These are phyloP conservation scores for Nylanderia fulva DNA, from an alignment of 1,140 invertebrate genomes.

Conservation along the genomic window DNA sequence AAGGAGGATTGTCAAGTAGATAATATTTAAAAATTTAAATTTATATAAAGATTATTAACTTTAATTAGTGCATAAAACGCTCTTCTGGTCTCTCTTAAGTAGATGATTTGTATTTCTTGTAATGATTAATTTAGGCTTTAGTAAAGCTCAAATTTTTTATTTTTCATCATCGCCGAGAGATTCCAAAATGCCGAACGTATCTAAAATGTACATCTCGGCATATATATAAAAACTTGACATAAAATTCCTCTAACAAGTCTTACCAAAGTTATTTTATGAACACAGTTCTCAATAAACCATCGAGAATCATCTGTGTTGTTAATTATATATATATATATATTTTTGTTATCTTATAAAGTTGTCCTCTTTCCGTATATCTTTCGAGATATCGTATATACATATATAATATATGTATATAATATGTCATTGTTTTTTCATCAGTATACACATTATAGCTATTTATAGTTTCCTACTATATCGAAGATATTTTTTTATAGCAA, in stretches of 20 bases:
- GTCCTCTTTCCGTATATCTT: too few species aligned
- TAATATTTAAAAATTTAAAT: conserved; percentile 17
- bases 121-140: conserved; percentile 32
- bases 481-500: too few species aligned
- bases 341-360: neutral
- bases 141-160: conserved; percentile 14
- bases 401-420: too few species aligned
- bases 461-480: too few species aligned
- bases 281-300: conserved; percentile 53
- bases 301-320: neutral
- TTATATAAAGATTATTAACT: conserved; percentile 31
- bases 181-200: neutral
- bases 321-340: neutral
- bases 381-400: too few species aligned
- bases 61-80: neutral
- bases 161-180: neutral
- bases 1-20: conserved; percentile 27
- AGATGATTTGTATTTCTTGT: neutral
- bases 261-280: conserved; percentile 60
- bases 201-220: neutral
- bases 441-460: too few species aligned
- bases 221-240: conserved; percentile 10
- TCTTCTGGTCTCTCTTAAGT: neutral
- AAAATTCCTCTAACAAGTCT: conserved; percentile 32
- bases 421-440: too few species aligned